A percentile compares a stretch with the other conserved stretches of the same genome.
These are phyloP conservation scores for Chloroclysta siterata DNA, from an alignment of 2,888 invertebrate species.

Conservation along the genomic window DNA sequence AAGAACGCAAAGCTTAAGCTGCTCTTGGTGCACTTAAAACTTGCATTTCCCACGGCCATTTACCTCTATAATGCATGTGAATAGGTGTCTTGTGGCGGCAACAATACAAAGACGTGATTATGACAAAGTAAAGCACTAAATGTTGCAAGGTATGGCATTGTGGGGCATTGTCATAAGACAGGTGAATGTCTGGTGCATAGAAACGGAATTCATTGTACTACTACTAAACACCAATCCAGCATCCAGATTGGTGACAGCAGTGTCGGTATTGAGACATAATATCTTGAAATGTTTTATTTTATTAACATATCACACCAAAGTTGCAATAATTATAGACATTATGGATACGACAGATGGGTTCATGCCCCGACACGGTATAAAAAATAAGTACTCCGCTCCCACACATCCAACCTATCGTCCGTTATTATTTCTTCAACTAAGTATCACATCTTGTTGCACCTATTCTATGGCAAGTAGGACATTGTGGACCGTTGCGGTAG, in stretches of 20 bases:
- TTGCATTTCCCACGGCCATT: slow-evolving; percentile 39
- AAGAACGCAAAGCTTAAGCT: slow-evolving; percentile 3
- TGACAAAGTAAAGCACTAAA: slow-evolving; percentile 44
- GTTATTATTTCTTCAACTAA: no score
- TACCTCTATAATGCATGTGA: slow-evolving; percentile 39
- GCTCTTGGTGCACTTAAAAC: slow-evolving; percentile 40
- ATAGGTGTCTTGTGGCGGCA: slow-evolving; percentile 38
- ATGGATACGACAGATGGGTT: no score
- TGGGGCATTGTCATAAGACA: slow-evolving; percentile 1
- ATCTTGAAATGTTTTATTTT: no score
- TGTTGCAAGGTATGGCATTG: slow-evolving; percentile 30
- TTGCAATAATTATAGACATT: no score
- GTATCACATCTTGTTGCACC: not conserved
- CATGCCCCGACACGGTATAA: no score
- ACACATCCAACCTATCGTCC: no score
- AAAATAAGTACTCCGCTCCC: no score
- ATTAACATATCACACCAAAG: no score
- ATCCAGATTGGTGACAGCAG: not conserved
- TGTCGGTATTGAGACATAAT: no score
- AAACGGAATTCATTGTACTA: slow-evolving; percentile 11
- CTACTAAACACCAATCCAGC: not conserved
- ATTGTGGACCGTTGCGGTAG: slow-evolving; percentile 29
- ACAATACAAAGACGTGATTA: slow-evolving; percentile 44
- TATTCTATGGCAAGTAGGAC: slow-evolving; percentile 5
- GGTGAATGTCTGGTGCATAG: slow-evolving; percentile 4